These are phyloP conservation scores for Crenuchus spilurus DNA, from an alignment of 2,797 vertebrate species.

Conservation along the genomic window DNA sequence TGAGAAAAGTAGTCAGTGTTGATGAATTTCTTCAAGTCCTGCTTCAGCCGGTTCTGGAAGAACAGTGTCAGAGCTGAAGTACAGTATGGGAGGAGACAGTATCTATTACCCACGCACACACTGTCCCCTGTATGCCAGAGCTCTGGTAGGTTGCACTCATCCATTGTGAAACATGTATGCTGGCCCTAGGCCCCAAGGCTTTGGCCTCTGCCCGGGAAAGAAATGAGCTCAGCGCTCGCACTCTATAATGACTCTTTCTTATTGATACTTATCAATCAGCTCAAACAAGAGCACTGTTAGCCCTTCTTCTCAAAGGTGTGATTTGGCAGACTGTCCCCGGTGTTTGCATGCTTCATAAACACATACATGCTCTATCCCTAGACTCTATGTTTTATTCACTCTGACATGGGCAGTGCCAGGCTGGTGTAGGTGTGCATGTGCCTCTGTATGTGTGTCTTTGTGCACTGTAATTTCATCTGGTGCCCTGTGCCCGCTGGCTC, in stretches of 20 bases:
- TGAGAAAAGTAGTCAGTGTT: neutral
- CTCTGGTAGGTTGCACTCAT: slow-evolving; percentile 43
- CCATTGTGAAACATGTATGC: slow-evolving; percentile 44
- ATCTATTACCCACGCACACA: slow-evolving; percentile 35
- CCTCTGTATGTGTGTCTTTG: slow-evolving; percentile 42
- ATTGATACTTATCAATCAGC: neutral
- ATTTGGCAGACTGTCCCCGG: neutral
- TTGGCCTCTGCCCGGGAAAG: slow-evolving; percentile 25
- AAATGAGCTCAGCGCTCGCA: slow-evolving; percentile 27
- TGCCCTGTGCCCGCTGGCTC: slow-evolving; percentile 47
- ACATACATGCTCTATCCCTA: slow-evolving; percentile 13
- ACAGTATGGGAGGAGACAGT: slow-evolving; percentile 42
- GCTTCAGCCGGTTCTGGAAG: slow-evolving; percentile 5
- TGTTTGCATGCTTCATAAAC: slow-evolving; percentile 35
- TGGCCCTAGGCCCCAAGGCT: slow-evolving; percentile 28
- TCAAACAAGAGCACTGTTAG: neutral
- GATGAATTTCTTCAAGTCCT: neutral
- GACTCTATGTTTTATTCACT: slow-evolving; percentile 79
- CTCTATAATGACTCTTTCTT: neutral
- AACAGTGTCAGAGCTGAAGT: slow-evolving; percentile 24
- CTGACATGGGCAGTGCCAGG: slow-evolving; percentile 73
- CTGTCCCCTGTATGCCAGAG: slow-evolving; percentile 17
- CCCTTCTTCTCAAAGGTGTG: neutral
- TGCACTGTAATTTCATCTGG: slow-evolving; percentile 62
- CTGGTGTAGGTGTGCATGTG: slow-evolving; percentile 71